phyloP scores from a whole-genome alignment of 2,797 vertebrate genomes.

The Ctenochaetus hawaiiensis region DNA sequence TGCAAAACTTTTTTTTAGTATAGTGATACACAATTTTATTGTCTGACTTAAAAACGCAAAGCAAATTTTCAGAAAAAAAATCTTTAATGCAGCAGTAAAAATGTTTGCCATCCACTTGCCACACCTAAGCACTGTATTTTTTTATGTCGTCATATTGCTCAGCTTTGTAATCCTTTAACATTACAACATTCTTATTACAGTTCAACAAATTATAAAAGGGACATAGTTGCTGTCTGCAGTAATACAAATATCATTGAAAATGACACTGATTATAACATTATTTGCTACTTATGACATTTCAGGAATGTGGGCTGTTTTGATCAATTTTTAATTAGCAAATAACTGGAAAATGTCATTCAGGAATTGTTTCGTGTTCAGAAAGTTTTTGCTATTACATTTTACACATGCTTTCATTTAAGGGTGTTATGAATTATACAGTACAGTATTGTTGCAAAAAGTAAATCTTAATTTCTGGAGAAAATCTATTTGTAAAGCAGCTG shows the following conservation, averaged over 20 bases:
- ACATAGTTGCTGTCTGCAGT: background rate
- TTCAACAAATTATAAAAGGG: background rate
- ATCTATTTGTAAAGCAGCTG: conserved; percentile 26
- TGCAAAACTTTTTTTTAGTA: background rate
- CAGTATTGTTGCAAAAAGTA: conserved; percentile 17
- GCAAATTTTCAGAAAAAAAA: background rate
- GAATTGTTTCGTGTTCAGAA: conserved; percentile 1
- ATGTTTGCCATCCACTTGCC: background rate
- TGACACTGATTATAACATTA: background rate
- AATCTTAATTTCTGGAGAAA: conserved; percentile 25
- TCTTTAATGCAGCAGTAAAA: background rate
- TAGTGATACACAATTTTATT: conserved; percentile 7
- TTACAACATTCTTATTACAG: background rate
- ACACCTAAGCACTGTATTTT: background rate
- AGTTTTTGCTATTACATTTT: conserved; percentile 3
- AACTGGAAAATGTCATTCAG: background rate
- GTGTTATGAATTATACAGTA: conserved; percentile 7
- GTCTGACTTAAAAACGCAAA: conserved; percentile 8
- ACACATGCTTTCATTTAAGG: conserved; percentile 12
- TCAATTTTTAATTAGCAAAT: background rate
- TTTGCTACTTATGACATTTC: too few species aligned
- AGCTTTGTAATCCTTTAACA: background rate
- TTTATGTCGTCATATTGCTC: background rate
- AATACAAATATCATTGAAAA: background rate
- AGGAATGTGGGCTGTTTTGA: background rate